A percentile compares a stretch with the other conserved stretches of the same genome.
phyloP scores from a whole-genome alignment of 2,888 invertebrate genomes.

The Branchipolynoe longqiensis region DNA sequence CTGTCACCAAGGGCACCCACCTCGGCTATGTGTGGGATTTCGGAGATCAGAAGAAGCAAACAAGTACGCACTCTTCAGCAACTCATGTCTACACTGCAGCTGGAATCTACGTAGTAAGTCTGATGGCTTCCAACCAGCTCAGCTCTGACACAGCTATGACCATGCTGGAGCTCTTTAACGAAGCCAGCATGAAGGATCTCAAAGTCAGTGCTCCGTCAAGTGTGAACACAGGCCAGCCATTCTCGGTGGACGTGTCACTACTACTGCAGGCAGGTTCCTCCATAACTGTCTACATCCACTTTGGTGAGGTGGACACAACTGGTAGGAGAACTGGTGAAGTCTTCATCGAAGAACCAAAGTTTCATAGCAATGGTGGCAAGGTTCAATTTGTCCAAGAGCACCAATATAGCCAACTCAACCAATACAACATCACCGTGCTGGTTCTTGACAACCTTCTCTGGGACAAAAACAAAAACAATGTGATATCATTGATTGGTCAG shows the following conservation, averaged over 20 bases:
- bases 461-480: neutral
- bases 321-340: too few species aligned
- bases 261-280: neutral
- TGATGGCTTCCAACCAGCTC: neutral
- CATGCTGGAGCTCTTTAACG: neutral
- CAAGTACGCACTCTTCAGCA: neutral
- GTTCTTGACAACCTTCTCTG: slow-evolving; percentile 21
- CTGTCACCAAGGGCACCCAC: neutral
- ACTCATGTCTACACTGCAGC: slow-evolving; percentile 4
- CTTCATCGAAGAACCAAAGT: slow-evolving; percentile 7
- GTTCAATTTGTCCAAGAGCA: too few species aligned
- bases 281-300: slow-evolving; percentile 1
- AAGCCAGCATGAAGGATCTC: neutral
- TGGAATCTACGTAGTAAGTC: neutral
- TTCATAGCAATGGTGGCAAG: too few species aligned
- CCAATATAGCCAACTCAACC: too few species aligned
- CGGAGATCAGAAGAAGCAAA: neutral
- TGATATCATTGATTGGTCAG: neutral
- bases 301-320: neutral
- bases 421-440: neutral
- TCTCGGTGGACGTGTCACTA: neutral
- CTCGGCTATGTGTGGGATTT: slow-evolving; percentile 30
- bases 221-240: neutral
- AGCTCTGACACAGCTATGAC: neutral
- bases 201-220: neutral